phyloP scores from a whole-genome alignment of 1,140 invertebrate species.

The Drosophila ogumai region DNA sequence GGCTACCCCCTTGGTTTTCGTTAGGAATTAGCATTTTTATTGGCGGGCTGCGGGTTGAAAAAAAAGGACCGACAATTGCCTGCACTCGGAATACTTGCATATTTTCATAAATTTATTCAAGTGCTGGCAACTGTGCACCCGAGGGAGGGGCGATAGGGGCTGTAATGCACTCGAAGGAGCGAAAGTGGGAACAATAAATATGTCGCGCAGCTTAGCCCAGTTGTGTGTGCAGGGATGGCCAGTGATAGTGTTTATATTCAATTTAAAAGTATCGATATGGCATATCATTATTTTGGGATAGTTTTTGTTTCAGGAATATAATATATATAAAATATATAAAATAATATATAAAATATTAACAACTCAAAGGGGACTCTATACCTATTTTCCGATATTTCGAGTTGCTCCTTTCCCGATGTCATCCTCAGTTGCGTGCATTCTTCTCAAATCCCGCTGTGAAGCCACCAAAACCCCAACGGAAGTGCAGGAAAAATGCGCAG shows the following conservation, averaged over 20 bases:
- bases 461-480: not conserved
- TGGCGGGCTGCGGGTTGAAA: constrained; percentile 1
- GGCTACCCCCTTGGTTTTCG: not conserved
- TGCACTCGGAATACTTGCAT: constrained; percentile 23
- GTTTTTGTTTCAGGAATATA: not conserved
- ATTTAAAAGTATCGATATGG: not conserved
- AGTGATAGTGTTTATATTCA: not conserved
- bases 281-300: not conserved
- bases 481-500: not conserved
- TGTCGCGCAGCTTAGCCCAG: constrained; percentile 29
- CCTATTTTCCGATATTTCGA: not conserved
- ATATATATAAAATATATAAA: not conserved
- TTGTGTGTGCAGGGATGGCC: not conserved
- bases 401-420: not conserved
- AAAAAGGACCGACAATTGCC: constrained; percentile 20
- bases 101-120: constrained; percentile 52
- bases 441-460: not conserved
- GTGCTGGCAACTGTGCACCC: constrained; percentile 38
- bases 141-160: not conserved
- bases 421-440: not conserved
- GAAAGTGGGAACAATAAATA: constrained; percentile 28
- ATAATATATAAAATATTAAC: no score
- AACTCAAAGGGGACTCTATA: not conserved
- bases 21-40: constrained; percentile 35
- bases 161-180: constrained; percentile 17